Evolutionary conservation across 2,888 invertebrate species (phyloP), one percentile per base, ranked within the genome.

Genomic region (Andrena fulva): DNA sequence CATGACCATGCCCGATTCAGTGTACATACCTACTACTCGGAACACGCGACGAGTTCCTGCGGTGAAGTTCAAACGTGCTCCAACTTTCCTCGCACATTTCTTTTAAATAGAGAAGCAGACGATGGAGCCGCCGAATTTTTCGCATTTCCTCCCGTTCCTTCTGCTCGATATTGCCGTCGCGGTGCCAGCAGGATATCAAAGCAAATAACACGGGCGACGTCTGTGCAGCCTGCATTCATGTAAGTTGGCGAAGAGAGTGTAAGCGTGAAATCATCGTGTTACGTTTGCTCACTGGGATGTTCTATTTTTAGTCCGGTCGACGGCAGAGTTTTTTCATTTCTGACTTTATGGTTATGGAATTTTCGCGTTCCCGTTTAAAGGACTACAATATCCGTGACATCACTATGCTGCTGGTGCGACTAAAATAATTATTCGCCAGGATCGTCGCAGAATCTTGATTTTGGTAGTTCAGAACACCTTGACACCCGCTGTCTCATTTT

Each of bases 221-320:
- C 50, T 24, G 56, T 59, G 33, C 74, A 77, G 29, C 48, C 20
- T 78, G 35, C 50, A 77, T 48, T 60, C 27, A n/a, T 31, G 59
- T 24, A 42, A 69, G n/a, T 64, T 56, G 64, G 27, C 35, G 35
- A 35, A 31, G 10, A 33, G 69, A 69, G 16, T 12, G 52, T 12
- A 29, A 48, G 7, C 77, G 27, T 42, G 59, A 66, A 75, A 31
- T 72, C 50, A 59, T 59, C 42, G 42, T 31, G n/a, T 27, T 31
- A 62, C 50, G 8, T 62, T 76, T 62, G 27, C n/a, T 29, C 24
- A 20, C 3, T 20, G 33, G 16, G 31, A 66, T 64, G 27, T 29
- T 62, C 59, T 62, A 66, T 71, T 79, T 56, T 56, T 56, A 56
- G 56, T 24, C 42, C 42, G 42, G 42, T 27, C 56, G 56, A 12